Base-by-base conservation (phyloP, 1,140 invertebrate genomes). In the Drosophila sp. region DNA sequence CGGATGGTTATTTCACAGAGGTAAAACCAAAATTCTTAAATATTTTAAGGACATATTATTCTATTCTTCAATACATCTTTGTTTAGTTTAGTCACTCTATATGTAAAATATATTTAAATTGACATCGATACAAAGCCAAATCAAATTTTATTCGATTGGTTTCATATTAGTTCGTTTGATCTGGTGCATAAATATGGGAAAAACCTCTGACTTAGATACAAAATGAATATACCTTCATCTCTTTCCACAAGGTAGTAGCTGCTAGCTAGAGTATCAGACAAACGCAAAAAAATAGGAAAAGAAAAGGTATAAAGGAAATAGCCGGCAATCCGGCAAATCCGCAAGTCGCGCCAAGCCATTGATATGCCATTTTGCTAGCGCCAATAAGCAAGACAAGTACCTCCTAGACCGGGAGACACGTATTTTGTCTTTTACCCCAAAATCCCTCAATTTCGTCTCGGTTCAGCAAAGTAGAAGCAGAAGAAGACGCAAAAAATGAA, bases 301-400 rank as follows among this genome's bases (percentile, higher is more conserved):
- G 10, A 76, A 57, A 35, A 50, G 7, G 23, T 27, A 60, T 44
- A 66, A 60, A 64, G 40, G 7, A 23, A 69, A 56, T 60, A 35
- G 33, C 58, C 65, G 3, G 32, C 56, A 58, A 35, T 58, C 32
- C 56, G 44, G 44, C 23, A 72, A 65, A 58, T 58, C 56, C 56
- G 56, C 29, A 58, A 50, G 44, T 60, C 41, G 32, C 27, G 38
- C 11, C 35, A 10, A 63, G 62, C 70, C 72, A 86, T 86, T 79
- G 78, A 85, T 85, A 75, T 68, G 82, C 70, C 83, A 87, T 86
- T 81, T 78, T 74, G 69, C 73, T 66, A 76, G 73, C 76, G 69
- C 75, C 83, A 86, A 89, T 87, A 89, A 89, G 80, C 70, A 76
- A 76, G 75, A 63, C 40, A 63, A 40, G 60, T 47, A 63, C 41